phyloP scores from a whole-genome alignment of 2,797 vertebrate genomes.

The Gila robusta region DNA sequence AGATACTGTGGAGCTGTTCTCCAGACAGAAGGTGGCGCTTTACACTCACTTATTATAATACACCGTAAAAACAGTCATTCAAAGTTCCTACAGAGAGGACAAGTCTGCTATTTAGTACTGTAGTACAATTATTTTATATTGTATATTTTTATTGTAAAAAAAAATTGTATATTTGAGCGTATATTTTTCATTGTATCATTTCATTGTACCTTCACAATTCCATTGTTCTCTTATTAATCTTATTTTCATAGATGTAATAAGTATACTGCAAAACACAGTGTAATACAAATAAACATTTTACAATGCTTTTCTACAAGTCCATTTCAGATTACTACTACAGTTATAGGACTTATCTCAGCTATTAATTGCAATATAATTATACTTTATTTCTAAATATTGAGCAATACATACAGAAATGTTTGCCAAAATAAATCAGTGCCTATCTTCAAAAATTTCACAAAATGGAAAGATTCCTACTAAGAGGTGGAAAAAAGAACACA shows the following conservation, averaged over 20 bases:
- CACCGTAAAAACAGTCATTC: background rate
- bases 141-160: too few species aligned
- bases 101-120: background rate
- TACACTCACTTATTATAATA: conserved; percentile 3
- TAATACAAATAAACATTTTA: background rate
- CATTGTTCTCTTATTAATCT: background rate
- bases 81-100: background rate
- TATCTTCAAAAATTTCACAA: background rate
- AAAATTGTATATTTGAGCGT: too few species aligned
- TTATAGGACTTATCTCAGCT: background rate
- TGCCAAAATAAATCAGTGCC: background rate
- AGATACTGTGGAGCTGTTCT: background rate
- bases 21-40: conserved; percentile 26
- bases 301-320: background rate
- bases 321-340: background rate
- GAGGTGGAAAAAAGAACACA: background rate
- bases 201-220: background rate
- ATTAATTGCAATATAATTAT: background rate
- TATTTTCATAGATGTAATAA: background rate
- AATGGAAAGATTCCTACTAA: background rate
- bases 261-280: background rate
- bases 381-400: background rate
- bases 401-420: background rate
- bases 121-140: background rate
- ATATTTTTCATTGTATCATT: background rate